Evolutionary conservation across 2,797 vertebrate genomes (phyloP).

Genomic region (Babyrousa celebensis): DNA sequence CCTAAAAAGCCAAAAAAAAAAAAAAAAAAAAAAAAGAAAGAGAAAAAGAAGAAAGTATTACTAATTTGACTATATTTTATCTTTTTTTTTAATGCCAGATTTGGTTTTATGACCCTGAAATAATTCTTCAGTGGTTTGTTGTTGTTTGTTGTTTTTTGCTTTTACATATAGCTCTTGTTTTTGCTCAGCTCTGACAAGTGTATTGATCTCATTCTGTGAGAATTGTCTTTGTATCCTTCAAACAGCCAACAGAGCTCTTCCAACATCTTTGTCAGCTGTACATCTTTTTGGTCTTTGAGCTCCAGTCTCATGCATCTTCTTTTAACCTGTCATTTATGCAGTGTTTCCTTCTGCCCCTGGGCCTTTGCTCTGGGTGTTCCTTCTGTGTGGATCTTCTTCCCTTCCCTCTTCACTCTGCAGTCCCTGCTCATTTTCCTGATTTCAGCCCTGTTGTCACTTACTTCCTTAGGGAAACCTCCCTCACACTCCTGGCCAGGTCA

Average conservation of each 20-base stretch:
- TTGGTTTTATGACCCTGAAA: slow-evolving; percentile 53
- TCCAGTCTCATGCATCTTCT: neutral
- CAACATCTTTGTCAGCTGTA: neutral
- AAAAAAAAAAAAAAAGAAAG: neutral
- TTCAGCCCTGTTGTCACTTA: neutral
- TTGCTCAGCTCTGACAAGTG: neutral
- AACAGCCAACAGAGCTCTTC: neutral
- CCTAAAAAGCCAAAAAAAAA: no score
- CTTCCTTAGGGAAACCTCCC: neutral
- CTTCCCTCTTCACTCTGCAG: neutral
- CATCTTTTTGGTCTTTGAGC: neutral
- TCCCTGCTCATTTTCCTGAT: neutral
- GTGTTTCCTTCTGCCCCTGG: neutral
- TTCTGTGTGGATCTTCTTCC: neutral
- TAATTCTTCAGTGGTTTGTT: neutral
- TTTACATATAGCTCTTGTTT: neutral
- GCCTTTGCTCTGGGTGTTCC: neutral
- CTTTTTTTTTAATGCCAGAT: neutral
- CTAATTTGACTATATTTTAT: neutral
- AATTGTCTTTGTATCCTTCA: neutral
- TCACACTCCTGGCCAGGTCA: neutral
- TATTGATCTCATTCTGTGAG: neutral
- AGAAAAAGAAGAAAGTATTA: no score
- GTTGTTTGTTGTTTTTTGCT: no score
- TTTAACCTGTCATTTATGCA: neutral